Percentiles rank a stretch among this genome's conserved stretches.
phyloP scores from a whole-genome alignment of 2,113 vertebrate species.

The Sebastes schlegelii region DNA sequence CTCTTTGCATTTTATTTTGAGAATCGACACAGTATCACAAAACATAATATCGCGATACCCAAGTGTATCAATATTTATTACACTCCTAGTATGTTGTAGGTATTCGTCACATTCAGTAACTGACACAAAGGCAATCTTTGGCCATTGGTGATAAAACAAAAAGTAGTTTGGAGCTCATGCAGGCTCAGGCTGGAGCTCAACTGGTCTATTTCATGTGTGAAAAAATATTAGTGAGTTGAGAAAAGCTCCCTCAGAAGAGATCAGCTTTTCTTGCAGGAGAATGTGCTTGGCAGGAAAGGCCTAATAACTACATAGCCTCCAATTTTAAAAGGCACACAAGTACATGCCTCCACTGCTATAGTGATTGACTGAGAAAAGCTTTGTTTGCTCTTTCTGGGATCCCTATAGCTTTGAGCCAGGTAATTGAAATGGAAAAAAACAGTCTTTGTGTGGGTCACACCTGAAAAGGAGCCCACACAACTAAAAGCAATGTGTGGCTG shows the following conservation, averaged over 20 bases:
- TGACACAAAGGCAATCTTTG: constrained; percentile 13
- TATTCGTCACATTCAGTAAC: constrained; percentile 2
- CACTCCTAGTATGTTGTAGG: too few relatives aligned
- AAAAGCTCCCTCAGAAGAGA: constrained; percentile 56
- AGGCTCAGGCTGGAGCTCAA: constrained; percentile 18
- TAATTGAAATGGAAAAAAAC: constrained; percentile 60
- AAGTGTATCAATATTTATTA: too few relatives aligned
- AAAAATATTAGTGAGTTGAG: constrained; percentile 26
- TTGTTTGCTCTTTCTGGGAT: constrained; percentile 66
- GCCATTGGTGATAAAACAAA: constrained; percentile 30
- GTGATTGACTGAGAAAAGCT: constrained; percentile 70
- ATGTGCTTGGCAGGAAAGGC: constrained; percentile 49
- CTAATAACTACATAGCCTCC: constrained; percentile 58
- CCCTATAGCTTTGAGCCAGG: constrained; percentile 56
- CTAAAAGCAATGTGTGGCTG: constrained; percentile 15
- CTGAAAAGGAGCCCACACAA: constrained; percentile 44
- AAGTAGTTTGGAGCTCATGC: not conserved
- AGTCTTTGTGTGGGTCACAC: constrained; percentile 46
- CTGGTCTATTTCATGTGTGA: constrained; percentile 33
- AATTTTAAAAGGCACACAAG: constrained; percentile 63
- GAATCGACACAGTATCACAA: too few relatives aligned
- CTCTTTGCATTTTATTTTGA: too few relatives aligned
- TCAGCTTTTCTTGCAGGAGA: constrained; percentile 25
- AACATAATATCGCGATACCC: too few relatives aligned
- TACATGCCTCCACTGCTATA: constrained; percentile 26